Base-by-base conservation (phyloP, 2,888 invertebrate genomes). In the Leucoptera coffeella region DNA sequence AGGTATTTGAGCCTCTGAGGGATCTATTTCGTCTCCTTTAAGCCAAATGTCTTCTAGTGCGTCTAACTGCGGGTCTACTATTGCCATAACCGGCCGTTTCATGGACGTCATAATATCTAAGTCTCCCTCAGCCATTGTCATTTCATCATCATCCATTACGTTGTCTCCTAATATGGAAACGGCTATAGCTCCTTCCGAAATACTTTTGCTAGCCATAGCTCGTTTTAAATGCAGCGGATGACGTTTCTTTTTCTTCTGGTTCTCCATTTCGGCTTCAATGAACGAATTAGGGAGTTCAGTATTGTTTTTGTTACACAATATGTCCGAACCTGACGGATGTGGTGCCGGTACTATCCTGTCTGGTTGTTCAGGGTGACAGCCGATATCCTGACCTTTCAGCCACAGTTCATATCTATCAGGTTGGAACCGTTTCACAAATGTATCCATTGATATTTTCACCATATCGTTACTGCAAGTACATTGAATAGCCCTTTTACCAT, bases 391-490 rank as follows among this genome's bases (percentile, higher is more conserved):
- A 0, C 96, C 96, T 41, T 81, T 80, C 28, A 91, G 59, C 97
- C 97, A 99, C 14, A 85, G 59, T 15, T 92, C 85, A 49, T 94
- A 96, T 38, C 83, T 74, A 12, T 88, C 86, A 1, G 88, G 85
- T 48, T 90, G 90, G 44, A 91, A 91, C n/a, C 91, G 74, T 56
- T 88, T 89, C 1, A 99, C 95, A 67, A 97, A 99, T 4, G 90
- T 89, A 43, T 96, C 95, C 96, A 97, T 97, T n/a, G 91, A 90
- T 37, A 99, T 97, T 54, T 93, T 93, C 0, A 97, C 96, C 81
- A 90, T 91, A 48, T 96, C 95, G 43, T 86, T 87, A 40, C 90
- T 83, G 62, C 92, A 92, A 17, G 82, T 82, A 52, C 92, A 92
- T 43, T 89, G 90, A 1, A 77, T 74, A 2, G 92, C 88, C 34